Evolutionary conservation across 2,888 invertebrate genomes (phyloP).

Genomic region (Hydraecia micacea): DNA sequence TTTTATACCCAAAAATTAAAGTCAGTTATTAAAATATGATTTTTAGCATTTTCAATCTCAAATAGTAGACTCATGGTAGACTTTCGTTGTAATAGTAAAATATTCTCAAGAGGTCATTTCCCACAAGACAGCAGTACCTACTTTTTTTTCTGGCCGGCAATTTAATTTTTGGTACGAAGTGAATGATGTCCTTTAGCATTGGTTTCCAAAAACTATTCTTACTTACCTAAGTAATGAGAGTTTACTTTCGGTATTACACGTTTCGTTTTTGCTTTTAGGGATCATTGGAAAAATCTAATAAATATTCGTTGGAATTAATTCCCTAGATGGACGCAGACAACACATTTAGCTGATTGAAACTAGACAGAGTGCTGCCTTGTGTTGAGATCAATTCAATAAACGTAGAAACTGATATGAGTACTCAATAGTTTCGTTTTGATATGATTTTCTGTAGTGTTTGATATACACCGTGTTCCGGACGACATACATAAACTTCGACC

Average conservation of each 20-base stretch:
- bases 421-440: conserved; percentile 10
- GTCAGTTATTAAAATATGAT: too few relatives aligned
- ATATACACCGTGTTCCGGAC: too few relatives aligned
- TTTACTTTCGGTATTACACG: conserved; percentile 13
- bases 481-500: too few relatives aligned
- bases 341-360: conserved; percentile 49
- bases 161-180: too few relatives aligned
- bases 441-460: not conserved
- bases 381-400: conserved; percentile 22
- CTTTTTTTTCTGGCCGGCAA: too few relatives aligned
- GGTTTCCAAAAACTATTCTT: conserved; percentile 10
- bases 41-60: too few relatives aligned
- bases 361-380: conserved; percentile 22
- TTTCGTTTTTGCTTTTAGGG: conserved; percentile 12
- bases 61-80: too few relatives aligned
- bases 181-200: not conserved
- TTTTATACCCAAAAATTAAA: too few relatives aligned
- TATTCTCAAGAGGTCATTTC: too few relatives aligned
- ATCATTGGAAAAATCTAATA: conserved; percentile 6
- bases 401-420: conserved; percentile 19
- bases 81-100: too few relatives aligned
- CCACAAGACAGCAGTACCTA: too few relatives aligned
- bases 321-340: conserved; percentile 31
- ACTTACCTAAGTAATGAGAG: conserved; percentile 19
- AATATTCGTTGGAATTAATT: conserved; percentile 29